phyloP scores from a whole-genome alignment of 2,888 invertebrate genomes.

The Melitaea athalia region DNA sequence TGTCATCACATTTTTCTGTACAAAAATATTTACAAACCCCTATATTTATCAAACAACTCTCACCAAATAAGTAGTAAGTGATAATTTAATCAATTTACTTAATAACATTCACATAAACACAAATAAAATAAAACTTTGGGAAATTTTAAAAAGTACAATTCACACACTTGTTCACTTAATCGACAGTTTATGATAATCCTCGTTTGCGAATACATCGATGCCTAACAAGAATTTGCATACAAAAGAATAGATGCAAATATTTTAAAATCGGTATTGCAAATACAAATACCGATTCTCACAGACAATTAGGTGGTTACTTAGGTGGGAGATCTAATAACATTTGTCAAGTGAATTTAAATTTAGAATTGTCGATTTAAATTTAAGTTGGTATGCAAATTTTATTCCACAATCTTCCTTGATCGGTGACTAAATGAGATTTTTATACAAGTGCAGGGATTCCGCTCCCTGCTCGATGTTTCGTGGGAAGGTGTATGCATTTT shows the following conservation, averaged over 20 bases:
- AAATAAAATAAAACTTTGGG: constrained; percentile 36
- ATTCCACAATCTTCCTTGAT: constrained; percentile 66
- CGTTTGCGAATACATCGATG: constrained; percentile 47
- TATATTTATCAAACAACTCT: too few species aligned
- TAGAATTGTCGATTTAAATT: constrained; percentile 62
- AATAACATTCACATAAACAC: constrained; percentile 24
- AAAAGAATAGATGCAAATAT: constrained; percentile 16
- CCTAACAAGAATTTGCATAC: constrained; percentile 39
- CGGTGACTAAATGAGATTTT: constrained; percentile 72
- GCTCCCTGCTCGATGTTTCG: constrained; percentile 46
- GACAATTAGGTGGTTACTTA: constrained; percentile 62
- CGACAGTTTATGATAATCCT: constrained; percentile 38
- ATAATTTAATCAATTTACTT: constrained; percentile 4
- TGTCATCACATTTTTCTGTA: too few species aligned
- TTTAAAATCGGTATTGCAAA: constrained; percentile 18
- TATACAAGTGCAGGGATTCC: constrained; percentile 64
- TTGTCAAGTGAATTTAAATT: constrained; percentile 56
- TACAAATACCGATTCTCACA: constrained; percentile 40
- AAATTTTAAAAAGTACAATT: constrained; percentile 36
- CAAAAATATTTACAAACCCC: too few species aligned
- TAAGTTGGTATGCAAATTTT: constrained; percentile 68
- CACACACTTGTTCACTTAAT: constrained; percentile 42
- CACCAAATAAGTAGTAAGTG: too few species aligned
- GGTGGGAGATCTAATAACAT: constrained; percentile 62
- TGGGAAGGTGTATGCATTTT: constrained; percentile 27